phyloP scores from a whole-genome alignment of 2,888 invertebrate genomes.

The Willowsia nigromaculata region DNA sequence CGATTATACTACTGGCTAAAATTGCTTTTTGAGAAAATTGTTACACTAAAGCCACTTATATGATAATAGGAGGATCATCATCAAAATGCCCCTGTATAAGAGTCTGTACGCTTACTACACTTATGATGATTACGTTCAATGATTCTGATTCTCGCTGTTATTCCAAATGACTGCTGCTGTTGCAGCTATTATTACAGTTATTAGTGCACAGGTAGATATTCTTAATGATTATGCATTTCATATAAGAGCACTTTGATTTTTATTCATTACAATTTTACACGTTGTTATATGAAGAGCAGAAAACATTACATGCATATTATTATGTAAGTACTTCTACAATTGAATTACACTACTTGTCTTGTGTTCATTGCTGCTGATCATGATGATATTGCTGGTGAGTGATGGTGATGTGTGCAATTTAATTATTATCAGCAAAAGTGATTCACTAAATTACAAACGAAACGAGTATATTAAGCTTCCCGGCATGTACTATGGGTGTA shows the following conservation, averaged over 20 bases:
- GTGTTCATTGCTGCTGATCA: neutral
- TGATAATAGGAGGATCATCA: conserved; percentile 1
- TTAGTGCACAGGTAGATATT: conserved; percentile 8
- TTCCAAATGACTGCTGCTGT: conserved; percentile 27
- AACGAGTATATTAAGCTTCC: conserved; percentile 30
- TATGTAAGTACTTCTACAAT: neutral
- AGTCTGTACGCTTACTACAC: neutral
- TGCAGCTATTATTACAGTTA: neutral
- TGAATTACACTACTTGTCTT: conserved; percentile 29
- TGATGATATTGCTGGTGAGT: conserved; percentile 29
- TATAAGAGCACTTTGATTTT: conserved; percentile 17
- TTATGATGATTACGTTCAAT: too few relatives aligned
- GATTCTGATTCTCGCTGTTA: neutral
- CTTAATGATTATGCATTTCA: conserved; percentile 10
- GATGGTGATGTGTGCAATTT: conserved; percentile 46
- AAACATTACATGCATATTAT: conserved; percentile 22
- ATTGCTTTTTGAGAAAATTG: conserved; percentile 34
- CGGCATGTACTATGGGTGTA: neutral
- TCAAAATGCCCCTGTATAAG: neutral
- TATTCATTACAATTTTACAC: neutral
- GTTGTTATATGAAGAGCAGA: neutral
- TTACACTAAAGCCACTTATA: conserved; percentile 4
- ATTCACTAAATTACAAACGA: conserved; percentile 42
- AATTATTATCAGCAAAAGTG: conserved; percentile 50
- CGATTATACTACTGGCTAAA: conserved; percentile 4